Base-by-base conservation (phyloP, 2,888 invertebrate species). In the Phymatocera aterrima region DNA sequence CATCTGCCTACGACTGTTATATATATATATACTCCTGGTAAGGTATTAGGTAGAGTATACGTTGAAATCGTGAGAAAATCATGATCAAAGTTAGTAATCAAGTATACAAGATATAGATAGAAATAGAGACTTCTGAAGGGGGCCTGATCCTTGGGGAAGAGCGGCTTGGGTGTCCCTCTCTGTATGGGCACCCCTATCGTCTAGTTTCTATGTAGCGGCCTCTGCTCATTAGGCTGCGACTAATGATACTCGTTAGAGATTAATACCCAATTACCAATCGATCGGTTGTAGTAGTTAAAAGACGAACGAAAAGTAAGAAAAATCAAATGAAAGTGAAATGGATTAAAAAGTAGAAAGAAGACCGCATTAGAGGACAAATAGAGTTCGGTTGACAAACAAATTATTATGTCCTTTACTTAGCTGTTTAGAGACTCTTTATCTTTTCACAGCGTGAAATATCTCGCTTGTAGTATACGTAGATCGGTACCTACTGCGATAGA, bases 241-340 rank as follows among this genome's bases (percentile, higher is more conserved):
- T 88, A 88, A 88, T 88, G 88, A 87, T 86, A 81, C 84, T 87
- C 86, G 88, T 88, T 88, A 88, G 87, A 85, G 88, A 86, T 86
- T 87, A 87, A 87, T 87, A 86, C 87, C 87, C 88, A 88, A 88
- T 88, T 88, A 86, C 85, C 6, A 12, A 57, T 28, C 28, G 57
- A 57, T 57, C 28, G 28, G 10, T 24, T 57, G 24, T 57, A 57
- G 24, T 1, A 18, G 8, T n/a, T n/a, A 6, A 51, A 21, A 21
- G n/a, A 18, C 48, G 48, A 48, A 48, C 12, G 3, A 40, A 40
- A 40, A 6, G 40, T 40, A 12, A 6, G 12, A 40, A 6, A 40
- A 40, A 40, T 6, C 12, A 40, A 6, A 40, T 40, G 15, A 28
- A 28, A 57, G 2, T 28, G 4, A 28, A 15, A 12, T n/a, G 28